Evolutionary conservation across 2,113 vertebrate genomes (phyloP).

Genomic region (Papio anubis): DNA sequence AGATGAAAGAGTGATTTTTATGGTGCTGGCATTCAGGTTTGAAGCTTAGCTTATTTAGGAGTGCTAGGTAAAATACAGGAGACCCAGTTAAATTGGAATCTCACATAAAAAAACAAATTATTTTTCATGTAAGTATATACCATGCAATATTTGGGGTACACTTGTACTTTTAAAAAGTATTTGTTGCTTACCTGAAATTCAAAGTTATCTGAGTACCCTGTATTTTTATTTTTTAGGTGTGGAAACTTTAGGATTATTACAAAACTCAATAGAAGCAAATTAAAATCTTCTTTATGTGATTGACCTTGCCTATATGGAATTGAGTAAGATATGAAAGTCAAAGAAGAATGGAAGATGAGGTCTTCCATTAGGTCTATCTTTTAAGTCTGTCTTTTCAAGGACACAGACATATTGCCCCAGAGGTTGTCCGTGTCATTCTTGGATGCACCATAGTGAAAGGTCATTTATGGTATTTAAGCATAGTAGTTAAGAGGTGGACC

Average conservation of each 20-base stretch:
- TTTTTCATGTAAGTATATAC: background rate
- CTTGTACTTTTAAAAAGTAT: background rate
- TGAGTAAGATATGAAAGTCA: background rate
- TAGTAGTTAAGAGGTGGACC: background rate
- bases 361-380: background rate
- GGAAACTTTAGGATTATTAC: background rate
- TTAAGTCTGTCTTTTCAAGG: background rate
- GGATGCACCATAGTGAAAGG: background rate
- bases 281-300: background rate
- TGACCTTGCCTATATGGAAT: background rate
- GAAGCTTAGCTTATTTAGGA: background rate
- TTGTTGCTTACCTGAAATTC: background rate
- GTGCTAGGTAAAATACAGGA: background rate
- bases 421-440: background rate
- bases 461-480: background rate
- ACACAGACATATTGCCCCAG: background rate
- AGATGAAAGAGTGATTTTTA: background rate
- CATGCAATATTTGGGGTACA: background rate
- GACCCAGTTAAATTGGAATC: background rate
- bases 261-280: conserved; percentile 19
- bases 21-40: background rate
- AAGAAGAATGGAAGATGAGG: background rate
- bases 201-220: background rate
- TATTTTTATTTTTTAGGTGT: background rate
- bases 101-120: background rate